A percentile compares a stretch with the other conserved stretches of the same genome.
Evolutionary conservation across 2,797 vertebrate species (phyloP).

Genomic region (Coranthus polyacanthus): DNA sequence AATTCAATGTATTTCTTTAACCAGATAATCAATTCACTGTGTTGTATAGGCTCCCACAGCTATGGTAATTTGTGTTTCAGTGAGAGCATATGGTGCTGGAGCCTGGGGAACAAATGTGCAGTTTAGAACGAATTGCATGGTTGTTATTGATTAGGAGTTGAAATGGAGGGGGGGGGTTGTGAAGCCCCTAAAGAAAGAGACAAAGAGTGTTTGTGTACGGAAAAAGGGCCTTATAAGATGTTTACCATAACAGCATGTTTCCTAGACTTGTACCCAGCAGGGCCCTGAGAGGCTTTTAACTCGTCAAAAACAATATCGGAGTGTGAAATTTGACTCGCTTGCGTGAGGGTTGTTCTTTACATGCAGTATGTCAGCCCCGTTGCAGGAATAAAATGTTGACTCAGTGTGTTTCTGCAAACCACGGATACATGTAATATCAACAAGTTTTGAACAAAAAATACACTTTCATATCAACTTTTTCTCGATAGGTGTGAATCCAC

Average conservation of each 20-base stretch:
- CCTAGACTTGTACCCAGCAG: constrained; percentile 8
- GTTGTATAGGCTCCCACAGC: constrained; percentile 46
- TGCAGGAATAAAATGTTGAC: no score
- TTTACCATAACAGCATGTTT: constrained; percentile 44
- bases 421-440: no score
- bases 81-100: constrained; percentile 37
- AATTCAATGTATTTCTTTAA: constrained; percentile 67
- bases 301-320: no score
- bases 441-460: no score
- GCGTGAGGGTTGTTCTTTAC: no score
- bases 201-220: constrained; percentile 4
- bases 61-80: constrained; percentile 57
- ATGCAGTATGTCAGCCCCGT: no score
- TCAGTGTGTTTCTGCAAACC: no score
- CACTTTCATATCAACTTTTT: no score
- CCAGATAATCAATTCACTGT: constrained; percentile 72
- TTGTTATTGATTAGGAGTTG: constrained; percentile 74
- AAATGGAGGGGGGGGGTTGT: constrained; percentile 65
- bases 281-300: no score
- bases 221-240: constrained; percentile 10
- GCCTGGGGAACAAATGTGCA: constrained; percentile 59
- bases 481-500: no score
- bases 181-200: constrained; percentile 53
- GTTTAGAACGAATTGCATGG: constrained; percentile 71
- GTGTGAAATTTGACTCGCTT: no score